Percentiles rank a stretch among this genome's conserved stretches.
phyloP scores from a whole-genome alignment of 2,888 invertebrate species.

The Lingula anatina region DNA sequence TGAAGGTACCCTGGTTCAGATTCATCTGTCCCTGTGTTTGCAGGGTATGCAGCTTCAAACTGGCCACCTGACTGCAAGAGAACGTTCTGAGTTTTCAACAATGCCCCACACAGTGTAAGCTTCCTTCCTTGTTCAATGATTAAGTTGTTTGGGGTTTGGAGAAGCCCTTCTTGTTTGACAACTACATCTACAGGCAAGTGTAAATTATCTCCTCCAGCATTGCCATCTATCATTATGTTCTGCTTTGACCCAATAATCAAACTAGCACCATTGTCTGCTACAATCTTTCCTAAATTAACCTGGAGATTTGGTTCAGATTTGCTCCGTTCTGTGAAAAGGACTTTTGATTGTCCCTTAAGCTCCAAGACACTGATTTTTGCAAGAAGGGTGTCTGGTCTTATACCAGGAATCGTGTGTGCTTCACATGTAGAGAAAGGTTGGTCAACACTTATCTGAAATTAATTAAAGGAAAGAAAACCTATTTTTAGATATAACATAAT shows the following conservation, averaged over 20 bases:
- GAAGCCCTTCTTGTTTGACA: constrained; percentile 14
- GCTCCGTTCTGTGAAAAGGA: neutral
- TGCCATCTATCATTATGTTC: neutral
- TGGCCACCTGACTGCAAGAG: constrained; percentile 15
- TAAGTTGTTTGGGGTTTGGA: constrained; percentile 19
- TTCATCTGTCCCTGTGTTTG: too few species aligned
- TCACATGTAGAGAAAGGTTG: too few species aligned
- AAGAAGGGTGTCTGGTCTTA: too few species aligned
- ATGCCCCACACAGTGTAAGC: constrained; percentile 21
- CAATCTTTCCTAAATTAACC: neutral
- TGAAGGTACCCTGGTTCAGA: constrained; percentile 6
- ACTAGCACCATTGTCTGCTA: neutral
- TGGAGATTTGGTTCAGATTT: neutral
- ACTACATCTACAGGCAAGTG: neutral
- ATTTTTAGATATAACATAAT: too few species aligned
- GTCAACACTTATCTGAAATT: too few species aligned
- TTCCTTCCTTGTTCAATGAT: constrained; percentile 14
- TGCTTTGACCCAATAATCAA: neutral
- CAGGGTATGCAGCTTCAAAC: constrained; percentile 16
- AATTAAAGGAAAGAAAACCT: too few species aligned
- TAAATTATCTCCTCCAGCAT: neutral
- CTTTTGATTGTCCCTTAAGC: neutral
- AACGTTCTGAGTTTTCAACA: constrained; percentile 15
- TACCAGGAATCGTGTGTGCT: too few species aligned
- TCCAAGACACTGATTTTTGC: neutral